phyloP scores from a whole-genome alignment of 2,888 invertebrate genomes.

The Lasius fuliginosus region DNA sequence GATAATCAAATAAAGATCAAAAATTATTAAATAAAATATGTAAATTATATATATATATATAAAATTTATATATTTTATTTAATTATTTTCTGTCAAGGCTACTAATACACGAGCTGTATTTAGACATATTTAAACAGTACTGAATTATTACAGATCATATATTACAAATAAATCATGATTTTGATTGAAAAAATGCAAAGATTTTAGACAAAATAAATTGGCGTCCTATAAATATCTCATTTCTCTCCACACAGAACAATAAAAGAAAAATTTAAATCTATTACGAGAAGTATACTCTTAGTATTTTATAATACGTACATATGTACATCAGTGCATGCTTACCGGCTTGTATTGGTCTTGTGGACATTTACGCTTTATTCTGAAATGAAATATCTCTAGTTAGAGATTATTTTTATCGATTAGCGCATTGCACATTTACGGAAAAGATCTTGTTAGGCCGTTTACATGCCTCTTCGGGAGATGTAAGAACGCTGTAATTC shows the following conservation, averaged over 20 bases:
- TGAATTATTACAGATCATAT: not conserved
- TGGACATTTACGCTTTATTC: not conserved
- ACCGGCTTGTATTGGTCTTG: not conserved
- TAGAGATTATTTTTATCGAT: not conserved
- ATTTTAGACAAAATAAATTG: not conserved
- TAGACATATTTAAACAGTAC: not conserved
- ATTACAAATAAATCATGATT: not conserved
- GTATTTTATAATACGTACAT: not conserved
- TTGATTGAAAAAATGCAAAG: not conserved
- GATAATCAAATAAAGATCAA: not conserved
- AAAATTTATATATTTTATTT: no score
- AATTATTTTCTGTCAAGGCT: no score
- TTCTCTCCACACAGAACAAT: not conserved
- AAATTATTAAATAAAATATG: not conserved
- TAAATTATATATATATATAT: not conserved
- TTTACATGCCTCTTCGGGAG: not conserved
- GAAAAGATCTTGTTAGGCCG: not conserved
- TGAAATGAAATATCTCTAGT: not conserved
- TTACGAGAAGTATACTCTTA: not conserved
- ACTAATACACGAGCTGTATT: no score
- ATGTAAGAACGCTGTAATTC: conserved; percentile 30
- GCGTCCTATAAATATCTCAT: not conserved
- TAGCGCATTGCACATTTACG: not conserved
- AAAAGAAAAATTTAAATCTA: not conserved
- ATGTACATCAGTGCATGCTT: not conserved